Conservation (phyloP, 2,113 vertebrate species). For the Pogona vitticeps region DNA sequence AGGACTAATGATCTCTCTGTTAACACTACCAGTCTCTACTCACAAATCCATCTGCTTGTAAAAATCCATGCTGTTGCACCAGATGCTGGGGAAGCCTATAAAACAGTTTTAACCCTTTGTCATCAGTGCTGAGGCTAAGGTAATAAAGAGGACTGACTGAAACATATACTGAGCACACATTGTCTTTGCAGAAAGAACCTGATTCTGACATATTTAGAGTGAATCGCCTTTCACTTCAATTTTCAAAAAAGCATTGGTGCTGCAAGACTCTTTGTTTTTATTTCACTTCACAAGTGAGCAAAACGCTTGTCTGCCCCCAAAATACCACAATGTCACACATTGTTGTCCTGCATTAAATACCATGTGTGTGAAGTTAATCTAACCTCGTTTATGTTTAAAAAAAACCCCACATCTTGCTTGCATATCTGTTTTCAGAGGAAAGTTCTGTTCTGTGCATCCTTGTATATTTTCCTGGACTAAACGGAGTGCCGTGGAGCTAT, state of each 20-base stretch:
- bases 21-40: not conserved
- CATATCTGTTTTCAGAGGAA: not conserved
- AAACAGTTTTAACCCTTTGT: not conserved
- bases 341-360: slow-evolving; percentile 1
- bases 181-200: slow-evolving; percentile 2
- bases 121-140: slow-evolving; percentile 16
- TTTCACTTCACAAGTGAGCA: no score
- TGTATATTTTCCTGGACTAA: not conserved
- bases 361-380: not conserved
- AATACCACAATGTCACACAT: not conserved
- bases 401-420: not conserved
- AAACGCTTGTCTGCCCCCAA: not conserved
- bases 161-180: slow-evolving; percentile 2
- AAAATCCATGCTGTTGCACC: slow-evolving; percentile 30
- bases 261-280: no score
- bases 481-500: not conserved
- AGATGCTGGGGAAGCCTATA: slow-evolving; percentile 45
- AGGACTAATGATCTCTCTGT: slow-evolving; percentile 12
- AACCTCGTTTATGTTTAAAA: not conserved
- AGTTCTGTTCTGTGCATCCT: not conserved
- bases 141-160: slow-evolving; percentile 19
- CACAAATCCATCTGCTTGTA: slow-evolving; percentile 15
- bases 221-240: slow-evolving; percentile 23
- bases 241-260: no score
- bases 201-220: not conserved